Percentiles rank a stretch among this genome's conserved stretches.
phyloP scores from a whole-genome alignment of 2,113 vertebrate genomes.

The Rhinichthys klamathensis region DNA sequence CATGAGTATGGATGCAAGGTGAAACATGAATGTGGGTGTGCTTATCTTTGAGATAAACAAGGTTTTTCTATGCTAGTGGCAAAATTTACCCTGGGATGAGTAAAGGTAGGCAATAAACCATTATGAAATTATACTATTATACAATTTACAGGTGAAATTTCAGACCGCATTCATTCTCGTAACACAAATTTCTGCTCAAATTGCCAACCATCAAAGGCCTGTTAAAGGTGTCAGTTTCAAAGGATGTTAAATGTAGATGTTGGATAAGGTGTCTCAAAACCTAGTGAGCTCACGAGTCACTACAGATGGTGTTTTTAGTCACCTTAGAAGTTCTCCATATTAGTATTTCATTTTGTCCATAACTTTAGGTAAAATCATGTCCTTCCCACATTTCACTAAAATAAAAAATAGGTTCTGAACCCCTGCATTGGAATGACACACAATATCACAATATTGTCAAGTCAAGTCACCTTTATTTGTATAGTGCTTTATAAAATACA shows the following conservation, averaged over 20 bases:
- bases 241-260: not conserved
- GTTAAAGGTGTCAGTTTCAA: not conserved
- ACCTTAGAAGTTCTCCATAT: not conserved
- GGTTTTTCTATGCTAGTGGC: conserved; percentile 10
- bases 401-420: not conserved
- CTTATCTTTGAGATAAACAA: conserved; percentile 11
- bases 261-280: not conserved
- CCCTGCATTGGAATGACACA: not conserved
- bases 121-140: not conserved
- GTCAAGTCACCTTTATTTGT: too few species aligned
- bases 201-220: not conserved
- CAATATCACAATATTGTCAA: too few species aligned
- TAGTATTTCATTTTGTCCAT: not conserved
- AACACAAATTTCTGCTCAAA: not conserved
- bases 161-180: not conserved
- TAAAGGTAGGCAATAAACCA: not conserved
- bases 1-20: not conserved
- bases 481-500: too few species aligned
- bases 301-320: not conserved
- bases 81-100: not conserved
- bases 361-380: not conserved
- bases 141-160: not conserved
- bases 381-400: not conserved
- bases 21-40: conserved; percentile 10
- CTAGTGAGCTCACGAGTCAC: not conserved